A percentile compares a stretch with the other conserved stretches of the same genome.
These are phyloP conservation scores for Himalopsyche tibetana DNA, from an alignment of 2,888 invertebrate genomes.

Conservation along the genomic window DNA sequence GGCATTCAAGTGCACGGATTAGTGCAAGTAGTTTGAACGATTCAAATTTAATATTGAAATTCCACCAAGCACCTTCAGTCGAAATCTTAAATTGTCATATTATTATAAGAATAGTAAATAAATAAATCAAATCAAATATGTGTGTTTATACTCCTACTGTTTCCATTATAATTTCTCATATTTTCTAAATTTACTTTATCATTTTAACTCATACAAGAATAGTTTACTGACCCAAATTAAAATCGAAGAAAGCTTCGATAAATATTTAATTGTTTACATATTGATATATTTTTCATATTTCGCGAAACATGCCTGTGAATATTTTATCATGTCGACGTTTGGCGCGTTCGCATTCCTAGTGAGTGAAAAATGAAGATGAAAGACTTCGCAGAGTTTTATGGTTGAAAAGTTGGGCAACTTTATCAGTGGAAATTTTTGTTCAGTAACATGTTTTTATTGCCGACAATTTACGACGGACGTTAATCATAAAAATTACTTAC, in stretches of 20 bases:
- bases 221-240: background rate
- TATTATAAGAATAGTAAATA: too few relatives aligned
- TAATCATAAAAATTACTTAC: constrained; percentile 19
- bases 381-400: background rate
- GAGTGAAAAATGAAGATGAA: background rate
- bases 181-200: background rate
- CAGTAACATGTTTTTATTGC: constrained; percentile 14
- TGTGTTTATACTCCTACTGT: background rate
- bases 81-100: too few relatives aligned
- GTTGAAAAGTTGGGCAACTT: background rate
- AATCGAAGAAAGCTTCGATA: background rate
- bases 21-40: too few relatives aligned
- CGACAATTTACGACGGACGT: constrained; percentile 5
- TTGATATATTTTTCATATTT: background rate
- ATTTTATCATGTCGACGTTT: constrained; percentile 11
- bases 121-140: too few relatives aligned
- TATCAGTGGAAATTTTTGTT: constrained; percentile 19
- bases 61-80: too few relatives aligned
- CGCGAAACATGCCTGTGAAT: background rate
- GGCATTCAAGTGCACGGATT: too few relatives aligned
- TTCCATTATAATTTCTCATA: background rate
- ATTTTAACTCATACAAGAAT: background rate
- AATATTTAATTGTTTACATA: background rate
- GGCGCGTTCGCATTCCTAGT: background rate
- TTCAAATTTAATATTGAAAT: too few relatives aligned